Evolutionary conservation across 1,140 invertebrate genomes (phyloP), one percentile per base, ranked within the genome.

Genomic region (Drosophila lacteicornis): DNA sequence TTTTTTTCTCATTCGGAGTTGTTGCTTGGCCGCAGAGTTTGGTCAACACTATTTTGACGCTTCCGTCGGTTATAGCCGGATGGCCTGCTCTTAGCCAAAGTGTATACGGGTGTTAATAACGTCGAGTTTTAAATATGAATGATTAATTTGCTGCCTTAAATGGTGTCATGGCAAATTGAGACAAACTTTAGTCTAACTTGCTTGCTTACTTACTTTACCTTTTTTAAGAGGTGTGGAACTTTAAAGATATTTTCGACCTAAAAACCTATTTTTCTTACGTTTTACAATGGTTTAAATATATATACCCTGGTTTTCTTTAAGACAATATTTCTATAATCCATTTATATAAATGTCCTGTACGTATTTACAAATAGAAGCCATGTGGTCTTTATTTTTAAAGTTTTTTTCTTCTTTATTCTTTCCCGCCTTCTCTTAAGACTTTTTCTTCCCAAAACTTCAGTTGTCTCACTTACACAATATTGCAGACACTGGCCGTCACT

Each of bases 31-130:
- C 65, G 68, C 80, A 71, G 61, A 71, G 61, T 75, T 86, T 62
- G 79, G 82, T 69, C 82, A 76, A 65, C 83, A 70, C 75, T 79
- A 65, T 63, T 70, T 45, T 19, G 22, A 51, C 67, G 57, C 68
- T 74, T 85, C 79, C 78, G 78, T 65, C 43, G 50, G 50, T 30
- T 53, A 53, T 11, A 22, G 71, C 49, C 71, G 68, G 68, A 73
- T 62, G 70, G 58, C 22, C 60, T 8, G 45, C 13, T 62, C 58
- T 38, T 51, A 19, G 38, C 49, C 67, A 38, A 62, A 74, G 40
- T 33, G 49, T 55, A 47, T 74, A 25, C 19, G 49, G 71, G 56
- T 61, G 71, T 73, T 71, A 70, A 59, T 50, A 27, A 59, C 13
- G 67, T 33, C 36, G 43, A 50, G 38, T 38, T 59, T 6, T 15